Conservation (phyloP, 2,888 invertebrate species). For the Pseudococcus longispinus region DNA sequence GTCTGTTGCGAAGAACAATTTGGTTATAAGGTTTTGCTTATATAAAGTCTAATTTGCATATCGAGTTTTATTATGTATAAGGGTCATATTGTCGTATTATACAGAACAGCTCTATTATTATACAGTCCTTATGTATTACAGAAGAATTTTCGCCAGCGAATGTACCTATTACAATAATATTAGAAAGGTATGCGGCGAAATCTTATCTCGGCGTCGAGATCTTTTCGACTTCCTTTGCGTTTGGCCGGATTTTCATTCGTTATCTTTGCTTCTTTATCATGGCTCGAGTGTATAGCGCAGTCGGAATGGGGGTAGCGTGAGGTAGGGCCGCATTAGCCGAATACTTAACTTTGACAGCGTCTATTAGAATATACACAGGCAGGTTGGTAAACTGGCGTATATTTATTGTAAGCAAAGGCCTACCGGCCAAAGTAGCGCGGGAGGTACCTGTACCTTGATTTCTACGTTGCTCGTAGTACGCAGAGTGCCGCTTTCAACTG, state of each 20-base stretch:
- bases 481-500: background rate
- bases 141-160: conserved; percentile 10
- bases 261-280: conserved; percentile 35
- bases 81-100: conserved; percentile 43
- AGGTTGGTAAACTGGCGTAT: background rate
- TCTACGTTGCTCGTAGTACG: background rate
- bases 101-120: conserved; percentile 36
- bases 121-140: conserved; percentile 32
- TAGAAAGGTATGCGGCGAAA: conserved; percentile 7
- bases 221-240: conserved; percentile 34
- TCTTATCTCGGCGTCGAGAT: conserved; percentile 26
- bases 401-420: background rate
- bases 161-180: background rate
- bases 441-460: background rate
- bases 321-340: background rate
- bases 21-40: conserved; percentile 16
- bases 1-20: conserved; percentile 12
- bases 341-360: conserved; percentile 23
- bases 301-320: background rate
- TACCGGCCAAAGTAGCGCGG: background rate
- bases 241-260: conserved; percentile 41
- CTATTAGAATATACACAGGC: background rate
- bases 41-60: conserved; percentile 32
- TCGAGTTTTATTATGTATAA: conserved; percentile 46
- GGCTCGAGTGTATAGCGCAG: background rate